Conservation (phyloP, 2,797 vertebrate genomes). For the Cossypha dichroa region DNA sequence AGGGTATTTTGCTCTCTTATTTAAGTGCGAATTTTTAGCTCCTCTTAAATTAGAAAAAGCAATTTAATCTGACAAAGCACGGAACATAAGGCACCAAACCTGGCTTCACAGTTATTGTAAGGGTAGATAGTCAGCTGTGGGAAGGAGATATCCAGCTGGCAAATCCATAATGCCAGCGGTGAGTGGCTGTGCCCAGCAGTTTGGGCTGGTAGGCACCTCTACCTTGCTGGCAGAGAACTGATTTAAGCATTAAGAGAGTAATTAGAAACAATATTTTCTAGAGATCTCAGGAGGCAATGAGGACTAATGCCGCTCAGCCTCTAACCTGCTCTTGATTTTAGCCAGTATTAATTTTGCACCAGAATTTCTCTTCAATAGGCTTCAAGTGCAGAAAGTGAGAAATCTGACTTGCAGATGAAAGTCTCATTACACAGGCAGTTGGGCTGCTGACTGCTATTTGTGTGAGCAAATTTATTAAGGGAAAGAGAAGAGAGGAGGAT, state of each 20-base stretch:
- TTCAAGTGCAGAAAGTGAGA: not conserved
- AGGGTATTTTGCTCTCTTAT: conserved; percentile 20
- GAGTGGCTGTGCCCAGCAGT: not conserved
- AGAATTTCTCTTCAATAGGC: not conserved
- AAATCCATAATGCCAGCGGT: not conserved
- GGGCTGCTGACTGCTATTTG: conserved; percentile 31
- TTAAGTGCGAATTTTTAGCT: conserved; percentile 48
- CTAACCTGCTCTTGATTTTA: not conserved
- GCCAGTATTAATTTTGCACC: not conserved
- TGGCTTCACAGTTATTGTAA: not conserved
- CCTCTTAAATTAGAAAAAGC: conserved; percentile 45
- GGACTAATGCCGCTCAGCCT: not conserved
- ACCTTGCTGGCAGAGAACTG: not conserved
- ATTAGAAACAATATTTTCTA: not conserved
- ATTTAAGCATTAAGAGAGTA: not conserved
- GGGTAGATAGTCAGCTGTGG: not conserved
- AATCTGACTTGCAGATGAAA: conserved; percentile 37
- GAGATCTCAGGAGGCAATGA: not conserved
- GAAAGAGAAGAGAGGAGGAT: conserved; percentile 18
- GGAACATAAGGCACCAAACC: not conserved
- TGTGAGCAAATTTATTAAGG: conserved; percentile 34
- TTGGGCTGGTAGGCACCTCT: not conserved
- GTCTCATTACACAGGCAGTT: conserved; percentile 23
- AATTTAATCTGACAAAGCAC: conserved; percentile 25
- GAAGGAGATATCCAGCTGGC: conserved; percentile 28